These are phyloP conservation scores for Capitella teleta DNA, from an alignment of 1,140 invertebrate genomes.

Conservation along the genomic window DNA sequence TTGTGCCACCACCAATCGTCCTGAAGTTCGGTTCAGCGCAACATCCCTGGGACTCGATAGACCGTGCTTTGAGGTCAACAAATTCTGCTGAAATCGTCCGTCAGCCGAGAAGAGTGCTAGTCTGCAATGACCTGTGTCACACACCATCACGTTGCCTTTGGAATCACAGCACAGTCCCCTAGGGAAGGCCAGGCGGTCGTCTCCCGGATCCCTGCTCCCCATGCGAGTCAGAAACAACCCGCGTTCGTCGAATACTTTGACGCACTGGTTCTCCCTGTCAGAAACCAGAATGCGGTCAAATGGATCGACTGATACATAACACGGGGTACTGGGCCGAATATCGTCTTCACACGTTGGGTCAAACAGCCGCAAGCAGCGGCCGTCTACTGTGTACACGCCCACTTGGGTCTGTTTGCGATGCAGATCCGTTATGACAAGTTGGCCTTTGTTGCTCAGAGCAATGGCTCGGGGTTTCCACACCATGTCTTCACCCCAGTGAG, in stretches of 20 bases:
- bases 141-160: slow-evolving; percentile 43
- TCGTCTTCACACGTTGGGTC: slow-evolving; percentile 34
- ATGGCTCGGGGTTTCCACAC: not conserved
- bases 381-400: not conserved
- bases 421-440: not conserved
- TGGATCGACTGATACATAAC: slow-evolving; percentile 45
- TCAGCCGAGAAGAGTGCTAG: slow-evolving; percentile 33
- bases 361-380: slow-evolving; percentile 7
- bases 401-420: not conserved
- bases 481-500: not conserved
- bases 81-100: not conserved
- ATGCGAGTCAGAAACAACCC: slow-evolving; percentile 14
- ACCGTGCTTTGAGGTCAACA: not conserved
- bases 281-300: slow-evolving; percentile 41
- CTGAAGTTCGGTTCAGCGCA: not conserved
- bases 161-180: slow-evolving; percentile 41
- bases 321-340: slow-evolving; percentile 44
- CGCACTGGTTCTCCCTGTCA: slow-evolving; percentile 45
- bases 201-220: slow-evolving; percentile 23
- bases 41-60: not conserved
- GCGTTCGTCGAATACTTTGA: slow-evolving; percentile 28
- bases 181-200: slow-evolving; percentile 42
- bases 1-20: not conserved
- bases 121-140: slow-evolving; percentile 44
- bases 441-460: not conserved